A percentile compares a stretch with the other conserved stretches of the same genome.
Conservation (phyloP, 1,140 invertebrate genomes). For the Dinothrombium tinctorium region DNA sequence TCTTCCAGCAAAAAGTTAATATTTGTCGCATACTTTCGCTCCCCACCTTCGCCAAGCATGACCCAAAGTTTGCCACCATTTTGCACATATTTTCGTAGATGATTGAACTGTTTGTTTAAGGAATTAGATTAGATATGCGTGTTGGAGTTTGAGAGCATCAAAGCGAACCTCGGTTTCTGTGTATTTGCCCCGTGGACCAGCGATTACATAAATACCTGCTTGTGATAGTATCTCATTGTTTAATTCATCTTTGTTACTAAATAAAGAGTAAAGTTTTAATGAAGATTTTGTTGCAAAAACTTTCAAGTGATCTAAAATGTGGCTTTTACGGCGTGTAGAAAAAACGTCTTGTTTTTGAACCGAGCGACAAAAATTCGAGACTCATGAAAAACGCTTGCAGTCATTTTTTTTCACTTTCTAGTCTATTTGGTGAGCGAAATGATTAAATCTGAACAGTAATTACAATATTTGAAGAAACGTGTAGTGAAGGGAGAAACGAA, state of each 20-base stretch:
- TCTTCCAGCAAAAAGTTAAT: constrained; percentile 90
- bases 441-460: no score
- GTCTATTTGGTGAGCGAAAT: no score
- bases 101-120: constrained; percentile 26
- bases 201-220: constrained; percentile 51
- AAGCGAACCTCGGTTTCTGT: constrained; percentile 40
- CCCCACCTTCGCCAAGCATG: constrained; percentile 66
- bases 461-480: no score
- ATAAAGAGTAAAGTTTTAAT: no score
- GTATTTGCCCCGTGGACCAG: constrained; percentile 65
- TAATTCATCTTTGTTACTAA: constrained; percentile 46
- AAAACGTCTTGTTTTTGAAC: no score
- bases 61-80: constrained; percentile 69
- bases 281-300: no score
- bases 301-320: no score
- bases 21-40: constrained; percentile 67
- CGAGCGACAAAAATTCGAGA: no score
- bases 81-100: constrained; percentile 42
- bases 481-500: no score
- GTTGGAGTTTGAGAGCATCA: neutral
- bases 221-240: constrained; percentile 41
- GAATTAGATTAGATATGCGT: neutral
- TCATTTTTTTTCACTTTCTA: no score
- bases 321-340: no score
- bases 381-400: no score